Conservation (phyloP, 2,888 invertebrate species). For the Uropetala carovei region DNA sequence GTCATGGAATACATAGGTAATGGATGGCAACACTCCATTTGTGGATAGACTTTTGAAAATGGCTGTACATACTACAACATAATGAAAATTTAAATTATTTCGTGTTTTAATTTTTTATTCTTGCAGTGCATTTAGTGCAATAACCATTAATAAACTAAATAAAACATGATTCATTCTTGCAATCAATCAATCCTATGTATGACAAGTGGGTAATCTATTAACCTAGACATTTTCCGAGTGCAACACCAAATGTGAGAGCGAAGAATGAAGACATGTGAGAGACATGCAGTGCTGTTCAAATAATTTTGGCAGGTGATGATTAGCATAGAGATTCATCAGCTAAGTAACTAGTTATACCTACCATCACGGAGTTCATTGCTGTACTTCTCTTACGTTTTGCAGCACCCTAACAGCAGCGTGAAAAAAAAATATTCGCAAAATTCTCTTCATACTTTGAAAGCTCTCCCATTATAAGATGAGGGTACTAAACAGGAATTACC, state of each 20-base stretch:
- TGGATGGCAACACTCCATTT: too few relatives aligned
- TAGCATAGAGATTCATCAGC: not conserved
- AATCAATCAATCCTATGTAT: too few relatives aligned
- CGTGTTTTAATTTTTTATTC: not conserved
- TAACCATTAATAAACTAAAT: not conserved
- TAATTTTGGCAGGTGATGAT: too few relatives aligned
- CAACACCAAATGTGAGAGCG: too few relatives aligned
- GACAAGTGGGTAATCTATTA: too few relatives aligned
- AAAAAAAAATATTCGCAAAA: conserved; percentile 55
- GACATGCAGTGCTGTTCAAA: too few relatives aligned
- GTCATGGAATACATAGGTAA: too few relatives aligned
- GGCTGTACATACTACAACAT: too few relatives aligned
- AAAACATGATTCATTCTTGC: not conserved
- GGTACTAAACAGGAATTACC: not conserved
- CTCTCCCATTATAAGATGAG: not conserved
- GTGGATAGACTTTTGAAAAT: too few relatives aligned
- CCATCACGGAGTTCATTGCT: conserved; percentile 70
- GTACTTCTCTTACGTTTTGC: conserved; percentile 72
- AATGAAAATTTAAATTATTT: too few relatives aligned
- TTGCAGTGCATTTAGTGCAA: not conserved
- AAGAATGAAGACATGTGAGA: too few relatives aligned
- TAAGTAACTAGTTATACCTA: conserved; percentile 68
- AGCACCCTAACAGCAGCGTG: conserved; percentile 62
- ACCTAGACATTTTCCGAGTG: too few relatives aligned
- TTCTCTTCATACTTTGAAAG: not conserved